Evolutionary conservation across 2,797 vertebrate genomes (phyloP), one percentile per base, ranked within the genome.

Genomic region (Amniataba percoides): DNA sequence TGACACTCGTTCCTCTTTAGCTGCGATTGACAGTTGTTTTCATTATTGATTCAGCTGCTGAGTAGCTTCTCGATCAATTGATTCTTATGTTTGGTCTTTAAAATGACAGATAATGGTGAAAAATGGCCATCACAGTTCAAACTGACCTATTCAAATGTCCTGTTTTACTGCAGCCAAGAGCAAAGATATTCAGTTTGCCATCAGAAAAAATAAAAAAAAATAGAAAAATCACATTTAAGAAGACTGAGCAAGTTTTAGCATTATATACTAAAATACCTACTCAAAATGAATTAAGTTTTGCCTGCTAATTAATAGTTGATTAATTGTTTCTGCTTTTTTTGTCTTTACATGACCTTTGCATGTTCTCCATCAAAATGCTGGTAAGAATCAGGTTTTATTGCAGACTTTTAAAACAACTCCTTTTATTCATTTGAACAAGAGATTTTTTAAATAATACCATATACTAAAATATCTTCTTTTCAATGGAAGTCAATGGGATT

Each of bases 1-100:
- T 43, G 59, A 65, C 19, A 62, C 55, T 71, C 21, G 43, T 31
- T 36, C 16, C 1, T 61, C 16, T 39, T 18, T 4, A 8, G 21
- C 7, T 40, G 46, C 52, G 60, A 18, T 15, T 10, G 19, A 34
- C 53, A n/a, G 31, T 45, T 64, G 52, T 46, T 74, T 43, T 57
- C 15, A 57, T 59, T 27, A 43, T 19, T 19, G 3, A 81, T 71
- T 64, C 8, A 72, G 71, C 25, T 58, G 14, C 10, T 1, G 8
- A 67, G 14, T 46, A 15, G n/a, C 39, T 59, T 39, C 6, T 43
- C 19, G 2, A 43, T 56, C 16, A 31, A 18, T 12, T 55, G 3
- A 66, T 48, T 42, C 0, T 42, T 43, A 42, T 67, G 49, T 61
- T 23, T 55, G 5, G 36, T 5, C 51, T 31, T 31, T 27, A 36